phyloP scores from a whole-genome alignment of 2,113 vertebrate genomes.

The Phaethornis superciliosus region DNA sequence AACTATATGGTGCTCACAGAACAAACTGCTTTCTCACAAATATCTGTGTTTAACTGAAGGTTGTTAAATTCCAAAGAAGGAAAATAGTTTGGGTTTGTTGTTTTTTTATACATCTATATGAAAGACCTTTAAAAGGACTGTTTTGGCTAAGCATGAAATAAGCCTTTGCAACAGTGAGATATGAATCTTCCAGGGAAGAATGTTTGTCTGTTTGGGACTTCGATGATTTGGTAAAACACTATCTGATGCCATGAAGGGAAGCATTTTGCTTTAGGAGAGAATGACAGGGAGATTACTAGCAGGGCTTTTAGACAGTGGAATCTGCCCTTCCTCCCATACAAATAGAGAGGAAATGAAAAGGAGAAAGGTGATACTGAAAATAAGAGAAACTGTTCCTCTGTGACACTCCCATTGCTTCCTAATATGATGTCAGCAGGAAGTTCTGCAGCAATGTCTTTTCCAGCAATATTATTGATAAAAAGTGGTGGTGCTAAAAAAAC shows the following conservation, averaged over 20 bases:
- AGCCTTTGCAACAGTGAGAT: neutral
- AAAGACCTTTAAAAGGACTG: neutral
- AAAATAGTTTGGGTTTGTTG: neutral
- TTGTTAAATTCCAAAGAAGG: neutral
- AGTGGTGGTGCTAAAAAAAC: neutral
- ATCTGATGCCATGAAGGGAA: slow-evolving; percentile 12
- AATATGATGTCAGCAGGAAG: slow-evolving; percentile 20
- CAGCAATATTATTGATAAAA: neutral
- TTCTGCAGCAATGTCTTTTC: neutral
- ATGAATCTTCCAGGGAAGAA: slow-evolving; percentile 9
- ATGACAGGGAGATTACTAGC: slow-evolving; percentile 18
- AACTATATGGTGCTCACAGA: neutral
- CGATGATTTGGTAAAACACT: slow-evolving; percentile 34
- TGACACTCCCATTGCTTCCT: slow-evolving; percentile 7
- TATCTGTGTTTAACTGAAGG: neutral
- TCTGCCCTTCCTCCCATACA: slow-evolving; percentile 37
- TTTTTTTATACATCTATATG: neutral
- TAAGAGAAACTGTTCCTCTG: neutral
- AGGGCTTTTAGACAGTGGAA: neutral
- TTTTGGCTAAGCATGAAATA: slow-evolving; percentile 32
- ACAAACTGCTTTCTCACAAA: neutral
- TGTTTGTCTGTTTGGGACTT: slow-evolving; percentile 6
- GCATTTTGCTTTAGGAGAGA: slow-evolving; percentile 14
- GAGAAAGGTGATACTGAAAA: slow-evolving; percentile 34
- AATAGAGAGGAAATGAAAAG: slow-evolving; percentile 44